Evolutionary conservation across 2,888 invertebrate genomes (phyloP), one percentile per base, ranked within the genome.

Genomic region (Machimus atricapillus): DNA sequence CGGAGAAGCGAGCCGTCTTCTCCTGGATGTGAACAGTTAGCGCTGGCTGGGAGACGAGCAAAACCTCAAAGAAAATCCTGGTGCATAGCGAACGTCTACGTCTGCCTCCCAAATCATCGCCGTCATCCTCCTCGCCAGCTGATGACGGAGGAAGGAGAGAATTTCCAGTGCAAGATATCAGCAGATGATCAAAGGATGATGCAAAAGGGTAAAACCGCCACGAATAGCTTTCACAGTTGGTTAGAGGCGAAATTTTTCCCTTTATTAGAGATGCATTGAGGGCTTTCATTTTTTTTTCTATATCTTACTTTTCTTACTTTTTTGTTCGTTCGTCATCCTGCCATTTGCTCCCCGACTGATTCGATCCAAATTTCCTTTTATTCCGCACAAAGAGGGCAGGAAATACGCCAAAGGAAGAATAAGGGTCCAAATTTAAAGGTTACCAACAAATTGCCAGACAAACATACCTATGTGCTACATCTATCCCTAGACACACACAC

Each of bases 151-250:
- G 34, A 81, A 43, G 23, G 43, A 81, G 23, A 8, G 31, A 40
- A 81, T 66, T 66, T 66, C 27, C 66, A 66, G 43, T 46, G 46
- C 79, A 83, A 23, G 76, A 85, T 76, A 85, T 85, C 74, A 76
- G 76, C n/a, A 74, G 73, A 76, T 76, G 85, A 85, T 85, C 85
- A 85, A 85, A 85, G 85, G 85, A 85, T 85, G 74, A 85, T 46
- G 76, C 85, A 74, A 85, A 85, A 76, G 85, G 74, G 74, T 85
- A 73, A 76, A 58, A 74, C 74, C 43, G 14, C 52, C 1, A 79
- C 27, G 76, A 85, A 85, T 85, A 85, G 74, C 40, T 74, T 85
- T 85, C 27, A 85, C 85, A 85, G 76, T 76, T 85, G 85, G 85
- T 74, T 85, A 43, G 76, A 76, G 76, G 85, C 85, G 23, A 85